Conservation (phyloP, 92 coral and sea anemone genomes). For the Paramuricea clavata region DNA sequence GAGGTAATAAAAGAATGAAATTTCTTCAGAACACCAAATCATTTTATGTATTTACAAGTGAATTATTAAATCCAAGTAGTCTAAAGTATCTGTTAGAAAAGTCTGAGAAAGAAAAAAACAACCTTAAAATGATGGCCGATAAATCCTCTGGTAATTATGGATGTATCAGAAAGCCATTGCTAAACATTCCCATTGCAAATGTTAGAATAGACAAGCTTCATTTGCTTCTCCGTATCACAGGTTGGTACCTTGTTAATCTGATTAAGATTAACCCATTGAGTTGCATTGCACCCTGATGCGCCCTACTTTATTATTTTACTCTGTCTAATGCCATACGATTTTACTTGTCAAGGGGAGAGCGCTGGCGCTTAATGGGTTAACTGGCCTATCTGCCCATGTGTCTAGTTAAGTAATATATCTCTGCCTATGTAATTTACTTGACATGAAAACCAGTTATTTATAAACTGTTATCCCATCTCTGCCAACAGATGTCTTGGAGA, state of each 20-base stretch:
- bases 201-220: no score
- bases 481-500: background rate
- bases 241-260: slow-evolving; percentile 14
- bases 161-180: slow-evolving; percentile 40
- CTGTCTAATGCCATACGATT: no score
- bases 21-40: slow-evolving; percentile 3
- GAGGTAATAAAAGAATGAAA: slow-evolving; percentile 9
- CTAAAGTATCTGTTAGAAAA: slow-evolving; percentile 13
- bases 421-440: slow-evolving; percentile 1
- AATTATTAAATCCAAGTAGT: slow-evolving; percentile 29
- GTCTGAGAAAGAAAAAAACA: slow-evolving; percentile 21
- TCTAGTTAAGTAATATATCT: background rate
- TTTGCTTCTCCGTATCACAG: slow-evolving; percentile 54
- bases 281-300: no score
- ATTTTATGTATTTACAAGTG: slow-evolving; percentile 20
- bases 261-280: no score
- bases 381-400: no score
- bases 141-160: slow-evolving; percentile 58
- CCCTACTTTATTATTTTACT: no score
- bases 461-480: background rate
- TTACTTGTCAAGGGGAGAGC: background rate
- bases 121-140: slow-evolving; percentile 19
- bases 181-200: slow-evolving; percentile 56
- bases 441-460: background rate
- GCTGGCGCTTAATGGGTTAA: background rate